phyloP scores from a whole-genome alignment of 2,113 vertebrate genomes.

The Erythrolamprus reginae region DNA sequence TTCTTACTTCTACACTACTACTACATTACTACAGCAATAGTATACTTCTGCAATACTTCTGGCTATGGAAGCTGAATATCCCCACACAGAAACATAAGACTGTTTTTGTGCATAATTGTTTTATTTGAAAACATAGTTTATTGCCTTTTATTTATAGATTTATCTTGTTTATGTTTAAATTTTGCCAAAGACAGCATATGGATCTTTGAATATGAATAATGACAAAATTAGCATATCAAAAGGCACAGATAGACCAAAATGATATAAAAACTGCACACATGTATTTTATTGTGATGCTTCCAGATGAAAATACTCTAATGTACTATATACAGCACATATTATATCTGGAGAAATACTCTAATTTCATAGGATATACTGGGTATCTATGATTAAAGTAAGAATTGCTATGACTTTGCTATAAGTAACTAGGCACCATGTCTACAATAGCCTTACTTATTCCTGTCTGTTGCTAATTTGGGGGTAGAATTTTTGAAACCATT shows the following conservation, averaged over 20 bases:
- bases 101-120: neutral
- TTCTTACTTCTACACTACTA: neutral
- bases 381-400: slow-evolving; percentile 21
- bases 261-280: neutral
- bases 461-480: slow-evolving; percentile 28
- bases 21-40: neutral
- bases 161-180: neutral
- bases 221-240: neutral
- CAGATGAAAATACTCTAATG: neutral
- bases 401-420: slow-evolving; percentile 17
- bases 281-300: neutral
- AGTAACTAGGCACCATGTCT: slow-evolving; percentile 25
- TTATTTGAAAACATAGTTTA: neutral
- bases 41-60: neutral
- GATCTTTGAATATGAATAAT: neutral
- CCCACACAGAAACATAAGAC: neutral
- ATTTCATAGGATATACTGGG: neutral
- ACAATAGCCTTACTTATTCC: slow-evolving; percentile 35
- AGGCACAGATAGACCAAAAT: neutral
- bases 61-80: neutral
- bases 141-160: neutral
- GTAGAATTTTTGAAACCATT: neutral
- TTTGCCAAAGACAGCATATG: neutral
- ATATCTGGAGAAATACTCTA: neutral
- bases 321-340: neutral